phyloP scores from a whole-genome alignment of 1,140 invertebrate species.

The Solenopsis fugax region DNA sequence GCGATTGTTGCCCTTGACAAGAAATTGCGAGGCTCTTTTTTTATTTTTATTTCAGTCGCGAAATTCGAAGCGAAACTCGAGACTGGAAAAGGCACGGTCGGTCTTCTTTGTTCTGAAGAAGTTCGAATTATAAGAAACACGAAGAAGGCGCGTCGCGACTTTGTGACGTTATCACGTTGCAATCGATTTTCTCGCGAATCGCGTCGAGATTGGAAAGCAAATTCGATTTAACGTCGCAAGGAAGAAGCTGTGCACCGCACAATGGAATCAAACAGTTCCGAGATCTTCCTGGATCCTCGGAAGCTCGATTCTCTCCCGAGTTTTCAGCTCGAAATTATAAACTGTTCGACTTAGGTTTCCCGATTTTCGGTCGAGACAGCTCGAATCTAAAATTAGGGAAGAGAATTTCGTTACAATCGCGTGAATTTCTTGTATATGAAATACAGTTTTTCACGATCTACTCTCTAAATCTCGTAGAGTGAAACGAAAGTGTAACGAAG shows the following conservation, averaged over 20 bases:
- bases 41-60: not conserved
- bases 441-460: not conserved
- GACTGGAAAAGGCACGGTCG: not conserved
- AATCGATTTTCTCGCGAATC: slow-evolving; percentile 13
- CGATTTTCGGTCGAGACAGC: not conserved
- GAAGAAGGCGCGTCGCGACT: not conserved
- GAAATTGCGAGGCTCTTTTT: not conserved
- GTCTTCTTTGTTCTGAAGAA: not conserved
- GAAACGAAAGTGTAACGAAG: too few relatives aligned
- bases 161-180: not conserved
- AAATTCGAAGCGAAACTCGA: not conserved
- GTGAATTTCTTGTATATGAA: not conserved
- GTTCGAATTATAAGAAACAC: slow-evolving; percentile 20
- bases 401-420: not conserved
- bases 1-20: not conserved
- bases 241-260: not conserved
- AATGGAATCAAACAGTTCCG: slow-evolving; percentile 9
- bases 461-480: too few relatives aligned
- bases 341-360: not conserved
- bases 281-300: not conserved
- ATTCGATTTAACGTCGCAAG: slow-evolving; percentile 22
- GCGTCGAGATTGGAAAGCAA: slow-evolving; percentile 41
- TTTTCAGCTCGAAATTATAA: not conserved
- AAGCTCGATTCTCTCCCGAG: not conserved
- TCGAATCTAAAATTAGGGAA: not conserved